Base-by-base conservation (phyloP, 2,113 vertebrate species). In the Colossoma macropomum region DNA sequence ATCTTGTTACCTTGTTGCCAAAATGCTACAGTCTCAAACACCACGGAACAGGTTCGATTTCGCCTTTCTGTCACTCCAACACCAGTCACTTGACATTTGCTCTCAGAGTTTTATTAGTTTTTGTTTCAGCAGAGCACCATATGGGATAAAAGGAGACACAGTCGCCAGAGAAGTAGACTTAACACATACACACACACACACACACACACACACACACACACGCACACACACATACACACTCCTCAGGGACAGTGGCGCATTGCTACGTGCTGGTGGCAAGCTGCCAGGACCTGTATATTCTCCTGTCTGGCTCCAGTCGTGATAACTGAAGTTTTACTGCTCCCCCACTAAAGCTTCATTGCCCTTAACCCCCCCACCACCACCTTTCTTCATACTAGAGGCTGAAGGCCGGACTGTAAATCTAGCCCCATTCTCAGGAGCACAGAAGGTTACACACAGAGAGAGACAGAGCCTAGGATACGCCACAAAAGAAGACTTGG, bases 401-500 rank as follows among this genome's bases (percentile, higher is more conserved):
- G 41, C 41, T n/a, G 28, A 10, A 50, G 21, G 28, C 50, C 23
- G 30, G 52, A 63, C 71, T 5, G 45, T 81, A 75, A 74, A 81
- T 75, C 68, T 38, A 71, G 38, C 34, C 38, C 59, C 34, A 38
- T 38, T 59, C 50, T 59, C 50, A 66, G 48, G 79, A 23, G 50
- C 72, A 75, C 27, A 27, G 72, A n/a, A 28, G 52, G 23, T 73
- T n/a, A 56, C 12, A n/a, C 27, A 30, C 28, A 79, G 21, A 77
- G 28, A 71, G 68, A 19, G 16, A 11, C 38, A 13, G 16, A 13
- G 48, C 27, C 76, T 48, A 66, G 70, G 21, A 74, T 5, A 28
- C 13, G 30, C 27, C 50, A 78, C 83, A 84, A 79, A 84, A 13
- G 30, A 68, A 32, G 38, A 48, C 71, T 72, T 59, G 59, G 77